Conservation (phyloP, 2,113 vertebrate genomes). For the Ariopsis seemanni region DNA sequence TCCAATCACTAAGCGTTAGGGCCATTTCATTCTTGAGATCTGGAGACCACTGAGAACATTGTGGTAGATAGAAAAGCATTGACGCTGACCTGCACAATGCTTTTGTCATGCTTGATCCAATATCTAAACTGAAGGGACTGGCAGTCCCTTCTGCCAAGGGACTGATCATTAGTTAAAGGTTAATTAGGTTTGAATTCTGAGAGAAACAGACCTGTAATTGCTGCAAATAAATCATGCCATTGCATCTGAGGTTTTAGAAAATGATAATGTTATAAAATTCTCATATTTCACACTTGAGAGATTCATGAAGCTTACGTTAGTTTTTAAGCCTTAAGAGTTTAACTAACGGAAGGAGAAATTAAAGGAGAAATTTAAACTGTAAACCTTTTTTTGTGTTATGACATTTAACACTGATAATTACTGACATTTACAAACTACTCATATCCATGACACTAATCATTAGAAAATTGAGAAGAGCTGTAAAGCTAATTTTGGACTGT, state of each 20-base stretch:
- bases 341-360: neutral
- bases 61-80: slow-evolving; percentile 35
- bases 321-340: neutral
- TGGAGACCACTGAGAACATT: slow-evolving; percentile 37
- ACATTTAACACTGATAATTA: slow-evolving; percentile 11
- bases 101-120: slow-evolving; percentile 49
- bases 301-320: neutral
- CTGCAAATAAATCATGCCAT: slow-evolving; percentile 1
- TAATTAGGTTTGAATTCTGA: slow-evolving; percentile 29
- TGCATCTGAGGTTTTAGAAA: neutral
- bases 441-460: neutral
- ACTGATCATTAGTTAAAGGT: slow-evolving; percentile 31
- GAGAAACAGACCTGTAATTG: slow-evolving; percentile 16
- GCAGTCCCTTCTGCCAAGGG: slow-evolving; percentile 10
- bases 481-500: neutral
- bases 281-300: neutral
- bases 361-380: neutral
- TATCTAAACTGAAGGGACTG: slow-evolving; percentile 32
- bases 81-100: slow-evolving; percentile 39
- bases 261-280: neutral
- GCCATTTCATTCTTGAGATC: slow-evolving; percentile 35
- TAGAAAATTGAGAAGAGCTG: neutral
- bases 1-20: slow-evolving; percentile 49
- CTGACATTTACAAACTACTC: neutral
- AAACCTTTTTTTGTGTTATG: neutral